These are phyloP conservation scores for Tenebrio molitor DNA, from an alignment of 1,140 invertebrate genomes.

Conservation along the genomic window DNA sequence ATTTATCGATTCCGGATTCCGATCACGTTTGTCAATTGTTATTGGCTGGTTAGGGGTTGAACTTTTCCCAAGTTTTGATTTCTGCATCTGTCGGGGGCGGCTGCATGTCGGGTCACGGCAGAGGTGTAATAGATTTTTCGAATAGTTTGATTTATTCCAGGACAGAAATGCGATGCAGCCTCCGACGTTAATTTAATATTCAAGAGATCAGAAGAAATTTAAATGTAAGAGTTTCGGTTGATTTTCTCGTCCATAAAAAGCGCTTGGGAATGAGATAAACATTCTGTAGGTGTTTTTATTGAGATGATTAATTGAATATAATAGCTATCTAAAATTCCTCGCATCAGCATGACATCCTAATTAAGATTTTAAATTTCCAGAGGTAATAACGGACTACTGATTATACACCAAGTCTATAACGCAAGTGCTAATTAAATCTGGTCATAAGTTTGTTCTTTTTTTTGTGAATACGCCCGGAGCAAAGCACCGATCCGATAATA, in stretches of 20 bases:
- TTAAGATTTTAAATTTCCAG: conserved; percentile 38
- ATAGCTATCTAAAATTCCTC: conserved; percentile 37
- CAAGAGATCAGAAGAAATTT: neutral
- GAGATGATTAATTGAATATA: conserved; percentile 36
- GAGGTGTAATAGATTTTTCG: conserved; percentile 16
- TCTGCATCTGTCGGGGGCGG: conserved; percentile 38
- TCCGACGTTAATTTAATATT: neutral
- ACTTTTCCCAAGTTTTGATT: conserved; percentile 43
- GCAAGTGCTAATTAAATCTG: conserved; percentile 31
- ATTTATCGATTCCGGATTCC: conserved; percentile 40
- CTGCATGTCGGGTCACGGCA: neutral
- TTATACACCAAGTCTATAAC: neutral
- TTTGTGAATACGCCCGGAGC: neutral
- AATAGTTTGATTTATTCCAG: neutral
- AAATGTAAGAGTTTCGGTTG: neutral
- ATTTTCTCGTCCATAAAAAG: neutral
- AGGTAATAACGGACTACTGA: conserved; percentile 24
- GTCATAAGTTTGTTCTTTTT: conserved; percentile 23
- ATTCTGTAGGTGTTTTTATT: conserved; percentile 17
- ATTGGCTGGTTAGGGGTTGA: conserved; percentile 48
- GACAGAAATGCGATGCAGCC: neutral
- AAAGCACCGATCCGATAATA: neutral
- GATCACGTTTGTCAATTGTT: conserved; percentile 54
- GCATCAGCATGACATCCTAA: conserved; percentile 34
- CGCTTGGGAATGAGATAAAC: conserved; percentile 15